phyloP scores from a whole-genome alignment of 2,888 invertebrate species.

The Drosophila leonis region DNA sequence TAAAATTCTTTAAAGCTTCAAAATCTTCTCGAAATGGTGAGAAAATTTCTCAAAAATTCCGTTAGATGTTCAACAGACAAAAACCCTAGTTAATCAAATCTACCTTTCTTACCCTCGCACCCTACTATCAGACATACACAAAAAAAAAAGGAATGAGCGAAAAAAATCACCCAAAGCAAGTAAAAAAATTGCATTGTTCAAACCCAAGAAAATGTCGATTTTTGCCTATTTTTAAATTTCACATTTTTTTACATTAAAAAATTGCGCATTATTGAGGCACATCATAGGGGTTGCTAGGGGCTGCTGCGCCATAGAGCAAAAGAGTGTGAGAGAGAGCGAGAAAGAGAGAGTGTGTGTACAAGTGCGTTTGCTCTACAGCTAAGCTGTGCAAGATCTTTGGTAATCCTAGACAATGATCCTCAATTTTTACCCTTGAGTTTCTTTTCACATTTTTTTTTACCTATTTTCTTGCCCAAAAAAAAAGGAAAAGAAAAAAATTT shows the following conservation, averaged over 20 bases:
- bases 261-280: conserved; percentile 71
- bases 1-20: not conserved
- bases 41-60: conserved; percentile 72
- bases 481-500: conserved; percentile 20
- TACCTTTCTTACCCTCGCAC: conserved; percentile 58
- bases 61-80: conserved; percentile 46
- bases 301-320: conserved; percentile 10
- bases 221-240: conserved; percentile 58
- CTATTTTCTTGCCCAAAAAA: conserved; percentile 57
- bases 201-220: conserved; percentile 33
- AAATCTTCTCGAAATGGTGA: conserved; percentile 46
- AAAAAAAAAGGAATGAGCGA: not conserved
- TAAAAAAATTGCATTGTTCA: conserved; percentile 54
- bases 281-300: conserved; percentile 22
- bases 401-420: conserved; percentile 77
- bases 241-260: conserved; percentile 69
- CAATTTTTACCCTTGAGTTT: conserved; percentile 77
- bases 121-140: conserved; percentile 2
- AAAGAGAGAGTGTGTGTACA: not conserved
- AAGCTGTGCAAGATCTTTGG: conserved; percentile 75
- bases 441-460: conserved; percentile 27
- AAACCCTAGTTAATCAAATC: conserved; percentile 54
- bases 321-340: not conserved
- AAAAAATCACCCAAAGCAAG: conserved; percentile 52
- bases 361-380: conserved; percentile 62